Percentiles rank a stretch among this genome's conserved stretches.
Conservation (phyloP, 2,113 vertebrate genomes). For the Colistium nudipinnis region DNA sequence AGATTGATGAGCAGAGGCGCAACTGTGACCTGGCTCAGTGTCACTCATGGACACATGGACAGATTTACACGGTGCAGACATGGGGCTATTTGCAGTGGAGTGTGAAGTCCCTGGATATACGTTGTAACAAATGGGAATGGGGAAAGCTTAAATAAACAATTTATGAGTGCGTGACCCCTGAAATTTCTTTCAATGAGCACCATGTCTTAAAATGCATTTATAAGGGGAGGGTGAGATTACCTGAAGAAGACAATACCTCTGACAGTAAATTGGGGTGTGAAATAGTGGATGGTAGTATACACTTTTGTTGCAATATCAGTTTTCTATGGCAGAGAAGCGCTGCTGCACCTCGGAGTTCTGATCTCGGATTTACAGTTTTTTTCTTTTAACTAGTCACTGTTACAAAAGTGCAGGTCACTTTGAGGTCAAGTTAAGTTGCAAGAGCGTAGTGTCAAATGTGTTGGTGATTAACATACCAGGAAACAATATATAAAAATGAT, state of each 20-base stretch:
- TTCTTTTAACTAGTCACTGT: not conserved
- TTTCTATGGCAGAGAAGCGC: no score
- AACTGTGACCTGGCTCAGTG: conserved; percentile 67
- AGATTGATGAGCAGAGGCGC: conserved; percentile 70
- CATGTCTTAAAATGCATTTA: not conserved
- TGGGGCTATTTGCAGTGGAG: not conserved
- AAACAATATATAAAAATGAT: no score
- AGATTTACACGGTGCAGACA: conserved; percentile 37
- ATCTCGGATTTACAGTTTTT: no score
- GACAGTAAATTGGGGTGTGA: not conserved
- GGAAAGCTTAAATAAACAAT: conserved; percentile 14
- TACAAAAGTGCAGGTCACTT: not conserved
- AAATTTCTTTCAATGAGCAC: conserved; percentile 7
- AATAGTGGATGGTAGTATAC: not conserved
- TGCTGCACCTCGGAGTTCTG: no score
- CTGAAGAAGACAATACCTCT: not conserved
- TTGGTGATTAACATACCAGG: not conserved
- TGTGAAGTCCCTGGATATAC: conserved; percentile 12
- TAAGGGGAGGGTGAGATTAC: not conserved
- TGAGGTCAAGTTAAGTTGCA: not conserved
- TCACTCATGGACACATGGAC: conserved; percentile 43
- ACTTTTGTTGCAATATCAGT: no score
- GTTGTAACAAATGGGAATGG: conserved; percentile 17
- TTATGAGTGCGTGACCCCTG: not conserved
- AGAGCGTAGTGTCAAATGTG: not conserved